phyloP scores from a whole-genome alignment of 2,113 vertebrate genomes.

The Herpailurus yagouaroundi region DNA sequence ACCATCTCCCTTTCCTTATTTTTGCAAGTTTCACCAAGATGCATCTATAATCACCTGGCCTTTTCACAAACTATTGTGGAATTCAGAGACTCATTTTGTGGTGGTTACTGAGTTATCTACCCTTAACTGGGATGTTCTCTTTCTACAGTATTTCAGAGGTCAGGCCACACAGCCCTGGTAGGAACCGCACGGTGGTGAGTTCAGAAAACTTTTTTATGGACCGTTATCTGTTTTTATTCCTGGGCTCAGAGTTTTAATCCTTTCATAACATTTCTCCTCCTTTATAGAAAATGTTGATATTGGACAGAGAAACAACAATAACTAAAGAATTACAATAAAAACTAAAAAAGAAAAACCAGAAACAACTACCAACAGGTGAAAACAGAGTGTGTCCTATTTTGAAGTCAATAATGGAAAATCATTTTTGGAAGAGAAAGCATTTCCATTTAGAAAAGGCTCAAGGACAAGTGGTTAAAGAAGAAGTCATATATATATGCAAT shows the following conservation, averaged over 20 bases:
- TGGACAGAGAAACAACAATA: not conserved
- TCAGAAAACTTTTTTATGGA: not conserved
- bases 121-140: not conserved
- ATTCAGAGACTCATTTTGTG: not conserved
- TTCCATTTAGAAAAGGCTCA: not conserved
- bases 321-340: not conserved
- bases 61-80: not conserved
- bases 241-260: not conserved
- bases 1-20: not conserved
- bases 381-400: not conserved
- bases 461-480: not conserved
- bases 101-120: not conserved
- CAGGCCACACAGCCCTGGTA: not conserved
- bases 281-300: not conserved
- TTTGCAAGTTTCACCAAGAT: not conserved
- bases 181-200: not conserved
- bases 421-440: not conserved
- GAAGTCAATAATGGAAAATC: not conserved
- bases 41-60: not conserved
- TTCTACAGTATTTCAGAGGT: not conserved
- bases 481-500: too few relatives aligned
- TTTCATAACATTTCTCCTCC: not conserved
- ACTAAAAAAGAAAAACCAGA: not conserved
- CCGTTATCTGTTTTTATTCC: not conserved
- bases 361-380: not conserved